Evolutionary conservation across 2,888 invertebrate species (phyloP), one percentile per base, ranked within the genome.

Genomic region (Bombyx huttoni): DNA sequence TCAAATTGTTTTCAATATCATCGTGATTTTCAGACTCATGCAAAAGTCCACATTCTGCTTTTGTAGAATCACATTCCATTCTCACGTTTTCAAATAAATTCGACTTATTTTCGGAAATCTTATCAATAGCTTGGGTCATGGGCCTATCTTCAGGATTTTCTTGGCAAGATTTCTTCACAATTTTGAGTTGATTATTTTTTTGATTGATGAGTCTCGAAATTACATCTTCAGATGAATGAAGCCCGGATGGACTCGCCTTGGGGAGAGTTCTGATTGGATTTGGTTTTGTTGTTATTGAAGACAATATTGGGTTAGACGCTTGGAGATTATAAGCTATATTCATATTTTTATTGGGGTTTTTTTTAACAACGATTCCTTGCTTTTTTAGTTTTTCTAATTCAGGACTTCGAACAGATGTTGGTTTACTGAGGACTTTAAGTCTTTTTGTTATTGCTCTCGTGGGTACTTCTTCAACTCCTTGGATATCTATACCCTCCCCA

Each of bases 381-480:
- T 73, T 78, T 64, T 83, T 81, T 59, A 87, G 68, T 68, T 85
- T 87, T 52, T 78, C 75, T 55, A 88, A 58, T 56, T 84, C 77
- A 48, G 77, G 65, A 47, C 78, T 67, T 14, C 61, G 59, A 34
- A 61, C 53, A 34, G 63, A 68, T 51, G 54, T 53, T 24, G 60
- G 48, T 61, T 75, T 82, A 62, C 71, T 80, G 7, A 53, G 62
- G 50, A 57, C 58, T 65, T 78, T 82, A n/a, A 77, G 63, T 46
- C 77, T 76, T 62, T 84, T 86, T 40, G 73, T 67, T 46, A 87
- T 75, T 47, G 76, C 70, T 58, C 72, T 75, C 8, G 84, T 79
- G 0, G 87, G 87, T n/a, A 88, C 75, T 70, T 87, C 88, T 63
- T 85, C 86, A 55, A 86, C 70, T 6, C 88, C 88, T 58, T 88